Conservation (phyloP, 2,113 vertebrate genomes). For the Diglossa brunneiventris region DNA sequence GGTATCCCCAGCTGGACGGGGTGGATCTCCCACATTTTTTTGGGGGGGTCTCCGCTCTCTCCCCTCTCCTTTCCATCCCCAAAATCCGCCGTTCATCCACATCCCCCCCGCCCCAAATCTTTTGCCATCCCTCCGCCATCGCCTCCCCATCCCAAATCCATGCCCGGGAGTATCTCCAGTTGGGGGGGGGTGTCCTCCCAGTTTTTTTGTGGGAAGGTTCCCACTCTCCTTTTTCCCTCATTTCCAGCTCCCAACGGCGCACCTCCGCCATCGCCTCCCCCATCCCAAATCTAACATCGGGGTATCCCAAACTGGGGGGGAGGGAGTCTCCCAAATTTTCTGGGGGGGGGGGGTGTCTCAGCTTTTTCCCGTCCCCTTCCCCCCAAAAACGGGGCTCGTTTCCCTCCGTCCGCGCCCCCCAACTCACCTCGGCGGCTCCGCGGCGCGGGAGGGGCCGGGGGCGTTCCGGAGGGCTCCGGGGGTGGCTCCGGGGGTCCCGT, state of each 20-base stretch:
- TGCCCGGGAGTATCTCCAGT: too few relatives aligned
- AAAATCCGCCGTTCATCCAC: neutral
- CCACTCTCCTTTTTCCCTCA: neutral
- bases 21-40: neutral
- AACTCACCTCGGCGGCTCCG: neutral
- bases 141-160: neutral
- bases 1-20: neutral
- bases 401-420: neutral
- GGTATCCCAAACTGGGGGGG: neutral
- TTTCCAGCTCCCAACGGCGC: neutral
- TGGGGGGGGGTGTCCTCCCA: neutral
- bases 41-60: neutral
- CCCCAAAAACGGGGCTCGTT: neutral
- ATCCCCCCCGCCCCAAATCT: neutral
- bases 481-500: neutral
- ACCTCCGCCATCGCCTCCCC: neutral
- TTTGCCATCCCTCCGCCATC: neutral
- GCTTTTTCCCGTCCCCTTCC: neutral
- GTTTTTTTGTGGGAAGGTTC: neutral
- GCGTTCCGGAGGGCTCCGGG: neutral
- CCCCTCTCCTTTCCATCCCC: neutral
- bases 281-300: neutral
- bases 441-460: neutral
- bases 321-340: neutral
- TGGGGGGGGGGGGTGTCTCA: neutral